Base-by-base conservation (phyloP, 1,140 invertebrate species). In the Habropoda laboriosa region DNA sequence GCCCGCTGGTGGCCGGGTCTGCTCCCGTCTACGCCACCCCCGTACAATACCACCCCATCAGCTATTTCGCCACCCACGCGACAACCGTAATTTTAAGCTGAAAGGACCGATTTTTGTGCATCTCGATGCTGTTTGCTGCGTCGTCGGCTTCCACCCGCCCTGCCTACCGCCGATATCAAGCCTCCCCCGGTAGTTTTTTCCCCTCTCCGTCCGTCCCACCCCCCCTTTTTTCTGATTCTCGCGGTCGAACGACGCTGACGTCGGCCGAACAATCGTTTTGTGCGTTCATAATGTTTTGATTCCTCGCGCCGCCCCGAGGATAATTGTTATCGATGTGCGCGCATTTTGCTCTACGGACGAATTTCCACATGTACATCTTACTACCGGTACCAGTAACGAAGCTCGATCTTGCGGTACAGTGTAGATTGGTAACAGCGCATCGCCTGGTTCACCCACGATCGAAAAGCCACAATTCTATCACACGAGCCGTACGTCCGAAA, bases 21-120 rank as follows among this genome's bases (percentile, higher is more conserved):
- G 64, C 32, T 32, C 57, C 78, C 72, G 76, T 85, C 66, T 75
- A 72, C 58, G 80, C 81, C 82, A 64, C 80, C 75, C 82, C 66
- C 72, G 80, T 84, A 86, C 86, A 86, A 86, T 86, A 84, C 82
- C 82, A 86, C 80, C 80, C 85, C 83, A 86, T 87, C 85, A 81
- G 85, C 83, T 82, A 85, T 80, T 79, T 83, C 74, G 83, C 81
- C 87, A 78, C 86, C 79, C 86, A 81, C 82, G 81, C 87, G 80
- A 88, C 88, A 87, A 90, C 87, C 88, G 89, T 90, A 90, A 90
- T 90, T 90, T 90, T 88, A 89, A 90, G 89, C 89, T 90, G 88
- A 90, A 90, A 89, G 87, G 84, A 89, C 88, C 89, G 87, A 90
- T 88, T 90, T 89, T 86, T 87, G 86, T 86, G 84, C 87, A 88